These are phyloP conservation scores for human DNA, from an alignment of 2,113 vertebrate species.

Conservation along the genomic window DNA sequence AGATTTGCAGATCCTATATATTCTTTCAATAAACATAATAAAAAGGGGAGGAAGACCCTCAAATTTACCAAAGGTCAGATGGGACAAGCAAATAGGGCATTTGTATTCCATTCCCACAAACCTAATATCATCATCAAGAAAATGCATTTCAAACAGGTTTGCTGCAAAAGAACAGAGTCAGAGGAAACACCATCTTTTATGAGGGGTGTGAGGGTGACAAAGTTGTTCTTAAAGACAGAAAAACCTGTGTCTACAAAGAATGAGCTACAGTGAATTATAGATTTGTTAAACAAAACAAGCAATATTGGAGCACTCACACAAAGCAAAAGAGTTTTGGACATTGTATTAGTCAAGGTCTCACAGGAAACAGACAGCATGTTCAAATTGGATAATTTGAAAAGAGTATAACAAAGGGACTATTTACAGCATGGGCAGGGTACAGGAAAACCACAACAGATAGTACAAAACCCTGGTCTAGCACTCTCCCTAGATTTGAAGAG, in stretches of 20 bases:
- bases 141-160: neutral
- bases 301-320: neutral
- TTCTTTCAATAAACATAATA: neutral
- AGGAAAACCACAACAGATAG: neutral
- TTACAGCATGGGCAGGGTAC: neutral
- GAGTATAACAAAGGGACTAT: neutral
- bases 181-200: neutral
- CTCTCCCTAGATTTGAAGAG: neutral
- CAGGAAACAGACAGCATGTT: neutral
- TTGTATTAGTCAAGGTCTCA: neutral
- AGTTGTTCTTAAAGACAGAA: neutral
- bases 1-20: neutral
- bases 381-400: neutral
- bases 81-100: neutral
- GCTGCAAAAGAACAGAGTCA: neutral
- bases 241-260: neutral
- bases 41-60: neutral
- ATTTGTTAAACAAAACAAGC: neutral
- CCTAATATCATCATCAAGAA: neutral
- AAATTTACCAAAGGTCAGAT: neutral
- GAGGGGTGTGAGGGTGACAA: neutral
- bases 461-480: neutral
- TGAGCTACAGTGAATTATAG: neutral
- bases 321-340: neutral
- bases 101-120: neutral